These are phyloP conservation scores for Zaprionus bogoriensis DNA, from an alignment of 2,888 invertebrate genomes.

Conservation along the genomic window DNA sequence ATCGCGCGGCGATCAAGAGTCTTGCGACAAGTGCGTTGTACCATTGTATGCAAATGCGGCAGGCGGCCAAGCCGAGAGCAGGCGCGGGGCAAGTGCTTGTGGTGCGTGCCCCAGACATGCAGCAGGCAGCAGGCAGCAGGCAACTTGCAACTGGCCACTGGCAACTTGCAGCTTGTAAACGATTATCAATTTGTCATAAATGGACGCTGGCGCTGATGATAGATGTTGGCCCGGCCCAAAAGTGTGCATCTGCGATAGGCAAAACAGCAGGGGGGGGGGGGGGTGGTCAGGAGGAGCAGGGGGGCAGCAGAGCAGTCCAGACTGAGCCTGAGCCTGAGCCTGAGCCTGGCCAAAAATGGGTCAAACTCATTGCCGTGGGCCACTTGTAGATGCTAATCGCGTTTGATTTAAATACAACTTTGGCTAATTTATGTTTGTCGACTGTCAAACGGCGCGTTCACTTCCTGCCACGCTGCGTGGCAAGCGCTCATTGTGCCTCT, in stretches of 20 bases:
- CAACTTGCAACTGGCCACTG: conserved; percentile 10
- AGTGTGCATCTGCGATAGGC: conserved; percentile 64
- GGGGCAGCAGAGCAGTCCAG: neutral
- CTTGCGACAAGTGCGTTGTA: conserved; percentile 50
- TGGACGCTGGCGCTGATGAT: conserved; percentile 53
- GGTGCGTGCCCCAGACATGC: conserved; percentile 68
- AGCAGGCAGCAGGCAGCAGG: conserved; percentile 6
- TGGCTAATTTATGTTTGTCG: conserved; percentile 76
- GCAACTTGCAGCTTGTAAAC: conserved; percentile 53
- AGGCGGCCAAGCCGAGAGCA: neutral
- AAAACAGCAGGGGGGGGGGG: conserved; percentile 15
- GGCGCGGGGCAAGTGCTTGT: conserved; percentile 24
- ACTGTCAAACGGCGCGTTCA: conserved; percentile 58
- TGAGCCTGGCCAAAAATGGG: neutral
- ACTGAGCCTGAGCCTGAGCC: neutral
- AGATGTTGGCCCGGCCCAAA: conserved; percentile 66
- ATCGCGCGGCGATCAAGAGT: conserved; percentile 40
- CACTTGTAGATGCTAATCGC: conserved; percentile 68
- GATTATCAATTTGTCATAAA: conserved; percentile 79
- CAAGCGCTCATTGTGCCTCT: conserved; percentile 28
- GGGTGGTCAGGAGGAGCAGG: neutral
- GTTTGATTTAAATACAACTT: conserved; percentile 76
- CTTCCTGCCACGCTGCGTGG: conserved; percentile 61
- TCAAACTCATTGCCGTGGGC: conserved; percentile 18
- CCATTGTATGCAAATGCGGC: conserved; percentile 68